Evolutionary conservation across 2,797 vertebrate genomes (phyloP).

Genomic region (Balearica regulorum): DNA sequence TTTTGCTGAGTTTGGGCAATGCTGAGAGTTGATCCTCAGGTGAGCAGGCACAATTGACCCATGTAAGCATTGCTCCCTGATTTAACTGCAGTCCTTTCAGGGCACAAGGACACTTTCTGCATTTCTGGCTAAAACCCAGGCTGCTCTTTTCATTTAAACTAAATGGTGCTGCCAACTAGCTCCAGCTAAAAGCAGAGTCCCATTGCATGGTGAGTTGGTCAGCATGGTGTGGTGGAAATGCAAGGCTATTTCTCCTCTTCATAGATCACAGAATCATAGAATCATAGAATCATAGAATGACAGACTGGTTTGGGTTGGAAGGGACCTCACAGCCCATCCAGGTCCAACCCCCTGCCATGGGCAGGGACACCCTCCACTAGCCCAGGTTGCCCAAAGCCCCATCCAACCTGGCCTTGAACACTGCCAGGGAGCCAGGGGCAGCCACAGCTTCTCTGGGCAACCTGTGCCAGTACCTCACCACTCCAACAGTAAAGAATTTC

Average conservation of each 20-base stretch:
- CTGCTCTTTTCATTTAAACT: background rate
- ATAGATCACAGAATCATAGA: too few relatives aligned
- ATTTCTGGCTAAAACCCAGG: background rate
- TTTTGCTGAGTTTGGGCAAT: background rate
- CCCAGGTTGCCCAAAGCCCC: too few relatives aligned
- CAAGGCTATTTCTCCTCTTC: background rate
- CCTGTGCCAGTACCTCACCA: too few relatives aligned
- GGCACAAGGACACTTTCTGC: background rate
- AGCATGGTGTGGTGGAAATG: background rate
- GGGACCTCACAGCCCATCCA: too few relatives aligned
- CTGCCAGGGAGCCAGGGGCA: too few relatives aligned
- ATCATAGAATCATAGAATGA: too few relatives aligned
- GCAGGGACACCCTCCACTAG: too few relatives aligned
- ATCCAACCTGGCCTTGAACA: too few relatives aligned
- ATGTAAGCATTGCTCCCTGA: accelerated
- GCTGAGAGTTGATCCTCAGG: background rate
- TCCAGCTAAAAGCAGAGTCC: background rate
- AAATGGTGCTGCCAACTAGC: background rate
- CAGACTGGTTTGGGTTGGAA: too few relatives aligned
- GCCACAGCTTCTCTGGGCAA: too few relatives aligned
- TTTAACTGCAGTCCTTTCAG: background rate
- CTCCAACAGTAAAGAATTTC: too few relatives aligned
- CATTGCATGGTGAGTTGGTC: background rate
- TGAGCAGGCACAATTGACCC: background rate
- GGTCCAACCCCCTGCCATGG: too few relatives aligned